A percentile compares a stretch with the other conserved stretches of the same genome.
Conservation (phyloP, 2,888 invertebrate genomes). For the Drosophila incognita region DNA sequence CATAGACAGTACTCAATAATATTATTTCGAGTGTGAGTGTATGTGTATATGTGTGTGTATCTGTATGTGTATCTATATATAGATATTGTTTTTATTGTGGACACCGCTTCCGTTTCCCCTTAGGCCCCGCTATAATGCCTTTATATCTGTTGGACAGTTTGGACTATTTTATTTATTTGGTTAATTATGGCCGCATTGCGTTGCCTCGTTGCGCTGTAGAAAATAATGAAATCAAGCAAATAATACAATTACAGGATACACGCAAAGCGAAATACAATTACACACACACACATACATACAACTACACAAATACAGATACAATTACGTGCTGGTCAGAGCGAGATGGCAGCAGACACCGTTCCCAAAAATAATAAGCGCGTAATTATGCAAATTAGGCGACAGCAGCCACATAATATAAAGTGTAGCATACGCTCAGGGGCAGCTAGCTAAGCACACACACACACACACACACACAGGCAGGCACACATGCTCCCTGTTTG, state of each 20-base stretch:
- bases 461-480: conserved; percentile 5
- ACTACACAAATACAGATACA: conserved; percentile 18
- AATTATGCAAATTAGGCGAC: conserved; percentile 80
- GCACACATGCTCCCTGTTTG: conserved; percentile 8
- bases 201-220: conserved; percentile 30
- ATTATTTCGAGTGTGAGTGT: neutral
- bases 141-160: conserved; percentile 57
- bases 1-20: conserved; percentile 64
- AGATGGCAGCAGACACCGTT: conserved; percentile 49
- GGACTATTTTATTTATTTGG: conserved; percentile 79
- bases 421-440: conserved; percentile 78
- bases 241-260: conserved; percentile 75
- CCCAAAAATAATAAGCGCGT: conserved; percentile 79
- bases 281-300: conserved; percentile 15
- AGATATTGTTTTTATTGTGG: conserved; percentile 22
- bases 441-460: conserved; percentile 47
- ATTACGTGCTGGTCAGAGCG: conserved; percentile 17
- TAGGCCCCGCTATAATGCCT: conserved; percentile 44
- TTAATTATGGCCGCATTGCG: conserved; percentile 68
- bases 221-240: conserved; percentile 77
- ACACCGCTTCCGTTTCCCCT: conserved; percentile 54
- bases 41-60: conserved; percentile 12
- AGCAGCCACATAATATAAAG: conserved; percentile 74
- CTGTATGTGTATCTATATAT: conserved; percentile 13
- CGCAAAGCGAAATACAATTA: conserved; percentile 79